Conservation (phyloP, 2,113 vertebrate genomes). For the Girardinichthys multiradiatus region DNA sequence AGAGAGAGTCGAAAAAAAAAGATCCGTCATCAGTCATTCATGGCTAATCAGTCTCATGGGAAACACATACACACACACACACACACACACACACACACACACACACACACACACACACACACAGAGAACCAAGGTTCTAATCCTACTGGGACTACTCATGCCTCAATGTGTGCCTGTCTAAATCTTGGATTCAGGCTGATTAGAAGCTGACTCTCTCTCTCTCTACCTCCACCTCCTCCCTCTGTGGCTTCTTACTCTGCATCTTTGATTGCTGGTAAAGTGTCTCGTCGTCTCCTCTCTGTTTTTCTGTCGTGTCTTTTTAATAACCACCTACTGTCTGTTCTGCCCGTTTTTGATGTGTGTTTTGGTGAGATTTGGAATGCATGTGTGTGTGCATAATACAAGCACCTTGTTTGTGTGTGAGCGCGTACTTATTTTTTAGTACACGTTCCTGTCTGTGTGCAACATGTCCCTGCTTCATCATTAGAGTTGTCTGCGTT, state of each 20-base stretch:
- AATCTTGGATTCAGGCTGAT: constrained; percentile 75
- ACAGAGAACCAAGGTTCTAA: constrained; percentile 67
- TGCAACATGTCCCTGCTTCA: constrained; percentile 3
- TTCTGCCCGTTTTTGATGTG: constrained; percentile 69
- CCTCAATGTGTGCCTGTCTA: constrained; percentile 73
- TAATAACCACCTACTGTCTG: constrained; percentile 74
- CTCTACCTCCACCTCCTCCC: constrained; percentile 10
- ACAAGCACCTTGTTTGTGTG: constrained; percentile 36
- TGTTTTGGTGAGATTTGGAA: constrained; percentile 71
- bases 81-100: constrained; percentile 37
- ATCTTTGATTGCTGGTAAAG: constrained; percentile 72
- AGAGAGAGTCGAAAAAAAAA: constrained; percentile 68
- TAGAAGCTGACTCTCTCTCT: constrained; percentile 62
- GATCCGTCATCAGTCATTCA: constrained; percentile 82
- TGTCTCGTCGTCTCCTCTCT: constrained; percentile 63
- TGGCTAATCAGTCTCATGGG: constrained; percentile 81
- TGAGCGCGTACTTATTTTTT: constrained; percentile 17
- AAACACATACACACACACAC: constrained; percentile 45
- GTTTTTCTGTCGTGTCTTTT: constrained; percentile 69
- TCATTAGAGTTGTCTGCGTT: constrained; percentile 20
- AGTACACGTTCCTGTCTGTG: neutral
- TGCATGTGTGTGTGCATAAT: constrained; percentile 58
- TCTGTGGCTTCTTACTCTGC: constrained; percentile 31
- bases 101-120: constrained; percentile 42
- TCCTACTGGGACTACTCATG: constrained; percentile 75